Percentiles rank a stretch among this genome's conserved stretches.
These are phyloP conservation scores for Graptemys geographica DNA, from an alignment of 2,797 vertebrate species.

Conservation along the genomic window DNA sequence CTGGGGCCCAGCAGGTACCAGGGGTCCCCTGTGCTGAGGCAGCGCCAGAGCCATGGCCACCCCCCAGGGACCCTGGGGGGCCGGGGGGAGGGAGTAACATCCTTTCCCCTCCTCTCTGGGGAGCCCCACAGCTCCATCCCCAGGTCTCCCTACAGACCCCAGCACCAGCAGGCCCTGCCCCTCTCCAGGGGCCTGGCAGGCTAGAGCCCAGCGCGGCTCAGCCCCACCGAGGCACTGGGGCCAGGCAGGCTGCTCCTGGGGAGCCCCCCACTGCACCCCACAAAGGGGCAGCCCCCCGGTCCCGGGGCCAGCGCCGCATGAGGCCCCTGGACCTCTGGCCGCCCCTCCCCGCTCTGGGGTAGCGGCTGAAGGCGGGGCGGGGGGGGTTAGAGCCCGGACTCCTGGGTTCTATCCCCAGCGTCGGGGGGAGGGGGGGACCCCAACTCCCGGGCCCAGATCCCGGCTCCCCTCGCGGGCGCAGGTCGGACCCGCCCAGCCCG, in stretches of 20 bases:
- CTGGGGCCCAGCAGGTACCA: no score
- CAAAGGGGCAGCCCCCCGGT: no score
- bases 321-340: no score
- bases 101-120: not conserved
- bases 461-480: not conserved
- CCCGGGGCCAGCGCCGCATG: no score
- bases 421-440: rapidly evolving
- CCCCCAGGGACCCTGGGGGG: not conserved
- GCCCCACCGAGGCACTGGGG: no score
- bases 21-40: no score
- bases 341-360: no score
- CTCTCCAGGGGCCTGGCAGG: not conserved
- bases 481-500: not conserved
- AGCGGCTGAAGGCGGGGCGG: no score
- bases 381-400: not conserved
- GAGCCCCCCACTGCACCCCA: no score
- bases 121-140: not conserved
- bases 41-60: not conserved
- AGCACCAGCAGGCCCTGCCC: not conserved
- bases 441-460: no score
- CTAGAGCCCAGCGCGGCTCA: not conserved
- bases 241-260: no score
- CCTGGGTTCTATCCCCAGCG: no score
- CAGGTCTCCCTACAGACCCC: not conserved
- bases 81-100: not conserved